Evolutionary conservation across 1,140 invertebrate species (phyloP).

Genomic region (Trachymyrmex septentrionalis): DNA sequence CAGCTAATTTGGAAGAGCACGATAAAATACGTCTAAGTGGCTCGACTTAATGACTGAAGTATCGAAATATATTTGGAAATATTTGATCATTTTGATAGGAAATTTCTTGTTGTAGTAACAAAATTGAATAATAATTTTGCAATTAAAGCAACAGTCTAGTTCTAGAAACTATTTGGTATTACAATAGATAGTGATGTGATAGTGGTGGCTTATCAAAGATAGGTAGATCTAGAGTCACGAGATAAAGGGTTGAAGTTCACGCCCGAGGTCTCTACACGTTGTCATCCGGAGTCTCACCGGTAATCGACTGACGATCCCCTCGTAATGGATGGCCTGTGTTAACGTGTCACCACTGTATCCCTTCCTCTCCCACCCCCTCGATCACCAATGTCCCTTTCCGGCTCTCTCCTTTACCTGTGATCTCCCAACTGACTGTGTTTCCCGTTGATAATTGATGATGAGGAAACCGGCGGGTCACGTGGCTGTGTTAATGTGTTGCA

Average conservation of each 20-base stretch:
- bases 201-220: slow-evolving; percentile 39
- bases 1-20: not conserved
- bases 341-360: slow-evolving; percentile 51
- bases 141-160: not conserved
- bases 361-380: not conserved
- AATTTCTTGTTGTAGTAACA: not conserved
- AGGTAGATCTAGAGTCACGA: not conserved
- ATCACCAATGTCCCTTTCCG: not conserved
- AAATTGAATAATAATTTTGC: slow-evolving; percentile 5
- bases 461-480: slow-evolving; percentile 83
- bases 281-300: slow-evolving; percentile 38
- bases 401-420: not conserved
- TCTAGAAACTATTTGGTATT: not conserved
- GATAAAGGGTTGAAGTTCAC: slow-evolving; percentile 53
- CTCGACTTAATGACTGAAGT: not conserved
- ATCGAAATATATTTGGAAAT: not conserved
- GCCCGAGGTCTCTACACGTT: slow-evolving; percentile 16
- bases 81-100: not conserved
- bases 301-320: slow-evolving; percentile 65
- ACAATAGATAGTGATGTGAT: not conserved
- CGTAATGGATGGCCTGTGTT: slow-evolving; percentile 57
- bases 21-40: not conserved
- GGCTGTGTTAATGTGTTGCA: slow-evolving; percentile 86
- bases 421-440: slow-evolving; percentile 24
- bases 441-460: slow-evolving; percentile 59